These are phyloP conservation scores for Aphrophora alni DNA, from an alignment of 2,888 invertebrate species.

Conservation along the genomic window DNA sequence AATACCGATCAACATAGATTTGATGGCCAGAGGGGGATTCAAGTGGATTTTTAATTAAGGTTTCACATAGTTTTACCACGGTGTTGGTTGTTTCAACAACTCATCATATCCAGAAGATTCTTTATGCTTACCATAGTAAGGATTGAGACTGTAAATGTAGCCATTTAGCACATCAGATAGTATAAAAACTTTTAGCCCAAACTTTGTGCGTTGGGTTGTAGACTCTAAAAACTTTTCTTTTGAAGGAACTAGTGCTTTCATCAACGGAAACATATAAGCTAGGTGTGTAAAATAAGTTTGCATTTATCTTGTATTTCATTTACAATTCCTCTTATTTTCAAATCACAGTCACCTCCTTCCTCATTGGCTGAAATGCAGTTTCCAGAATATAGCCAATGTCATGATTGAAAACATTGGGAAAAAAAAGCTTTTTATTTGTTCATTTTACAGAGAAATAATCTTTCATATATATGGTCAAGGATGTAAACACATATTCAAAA, in stretches of 20 bases:
- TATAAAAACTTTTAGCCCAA: not conserved
- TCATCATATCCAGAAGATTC: not conserved
- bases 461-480: too few relatives aligned
- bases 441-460: too few relatives aligned
- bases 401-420: too few relatives aligned
- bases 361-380: too few relatives aligned
- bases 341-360: too few relatives aligned
- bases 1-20: conserved; percentile 11
- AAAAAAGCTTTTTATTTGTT: too few relatives aligned
- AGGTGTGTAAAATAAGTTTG: not conserved
- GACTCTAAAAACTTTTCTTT: not conserved
- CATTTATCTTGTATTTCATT: not conserved
- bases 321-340: too few relatives aligned
- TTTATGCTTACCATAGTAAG: conserved; percentile 13
- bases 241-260: too few relatives aligned
- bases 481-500: too few relatives aligned
- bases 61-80: not conserved
- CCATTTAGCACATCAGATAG: too few relatives aligned
- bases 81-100: conserved; percentile 13
- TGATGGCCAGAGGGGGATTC: not conserved
- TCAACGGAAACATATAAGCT: not conserved
- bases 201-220: conserved; percentile 12
- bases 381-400: too few relatives aligned
- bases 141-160: not conserved
- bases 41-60: too few relatives aligned